These are phyloP conservation scores for Hippocampus abdominalis DNA, from an alignment of 2,113 vertebrate genomes.

Conservation along the genomic window DNA sequence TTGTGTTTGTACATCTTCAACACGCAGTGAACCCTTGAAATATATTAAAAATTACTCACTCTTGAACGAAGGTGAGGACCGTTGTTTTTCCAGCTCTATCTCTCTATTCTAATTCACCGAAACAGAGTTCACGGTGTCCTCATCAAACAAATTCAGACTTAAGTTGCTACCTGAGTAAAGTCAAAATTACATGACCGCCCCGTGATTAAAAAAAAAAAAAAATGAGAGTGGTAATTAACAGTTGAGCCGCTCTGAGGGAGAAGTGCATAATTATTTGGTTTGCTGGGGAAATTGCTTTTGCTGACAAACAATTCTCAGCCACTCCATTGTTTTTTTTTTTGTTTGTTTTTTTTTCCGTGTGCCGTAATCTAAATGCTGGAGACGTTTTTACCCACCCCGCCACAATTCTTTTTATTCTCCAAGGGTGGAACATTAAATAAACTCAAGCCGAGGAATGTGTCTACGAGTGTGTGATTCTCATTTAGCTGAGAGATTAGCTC, in stretches of 20 bases:
- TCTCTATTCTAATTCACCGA: constrained; percentile 1
- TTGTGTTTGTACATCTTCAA: not conserved
- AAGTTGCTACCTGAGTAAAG: constrained; percentile 23
- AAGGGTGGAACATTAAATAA: constrained; percentile 7
- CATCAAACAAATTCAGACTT: constrained; percentile 13
- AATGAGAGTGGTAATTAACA: constrained; percentile 34
- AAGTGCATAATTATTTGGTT: constrained; percentile 35
- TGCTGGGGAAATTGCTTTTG: constrained; percentile 18
- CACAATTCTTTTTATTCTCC: constrained; percentile 1
- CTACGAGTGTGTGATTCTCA: not conserved
- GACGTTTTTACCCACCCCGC: constrained; percentile 6
- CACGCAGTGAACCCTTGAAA: not conserved
- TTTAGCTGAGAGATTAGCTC: constrained; percentile 8
- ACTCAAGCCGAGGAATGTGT: not conserved
- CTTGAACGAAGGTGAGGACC: not conserved
- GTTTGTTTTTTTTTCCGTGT: not conserved
- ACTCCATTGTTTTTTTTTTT: not conserved
- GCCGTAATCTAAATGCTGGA: constrained; percentile 2
- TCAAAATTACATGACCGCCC: constrained; percentile 35
- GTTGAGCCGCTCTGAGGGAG: constrained; percentile 26
- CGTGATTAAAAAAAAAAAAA: constrained; percentile 17
- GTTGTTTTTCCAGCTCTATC: constrained; percentile 2
- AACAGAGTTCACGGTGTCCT: constrained; percentile 5
- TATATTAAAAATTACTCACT: not conserved
- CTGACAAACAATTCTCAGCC: constrained; percentile 30